phyloP scores from a whole-genome alignment of 2,888 invertebrate genomes.

The Bellardia bayeri region DNA sequence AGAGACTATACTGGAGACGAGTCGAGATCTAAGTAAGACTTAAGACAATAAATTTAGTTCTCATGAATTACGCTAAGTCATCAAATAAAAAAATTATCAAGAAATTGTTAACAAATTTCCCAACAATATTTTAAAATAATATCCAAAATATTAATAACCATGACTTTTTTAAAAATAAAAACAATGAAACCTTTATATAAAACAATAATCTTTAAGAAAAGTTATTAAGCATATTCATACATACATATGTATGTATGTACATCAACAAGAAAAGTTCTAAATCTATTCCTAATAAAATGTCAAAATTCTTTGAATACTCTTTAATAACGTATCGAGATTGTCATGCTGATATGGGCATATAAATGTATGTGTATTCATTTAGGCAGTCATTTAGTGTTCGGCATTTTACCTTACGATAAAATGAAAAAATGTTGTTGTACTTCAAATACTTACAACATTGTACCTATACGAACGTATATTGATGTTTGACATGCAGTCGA shows the following conservation, averaged over 20 bases:
- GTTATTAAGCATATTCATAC: not conserved
- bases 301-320: constrained; percentile 43
- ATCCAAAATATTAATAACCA: constrained; percentile 15
- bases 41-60: no score
- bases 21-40: no score
- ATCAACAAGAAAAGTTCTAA: not conserved
- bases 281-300: constrained; percentile 53
- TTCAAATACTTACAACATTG: constrained; percentile 25
- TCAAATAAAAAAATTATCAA: not conserved
- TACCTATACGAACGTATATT: constrained; percentile 34
- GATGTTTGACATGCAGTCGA: constrained; percentile 69
- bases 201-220: constrained; percentile 24
- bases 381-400: constrained; percentile 50
- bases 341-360: not conserved
- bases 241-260: no score
- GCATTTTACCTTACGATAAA: constrained; percentile 19
- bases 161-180: constrained; percentile 41
- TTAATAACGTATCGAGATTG: constrained; percentile 11
- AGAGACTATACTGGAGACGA: no score
- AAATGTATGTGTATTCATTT: constrained; percentile 34
- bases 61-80: constrained; percentile 11
- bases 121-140: not conserved
- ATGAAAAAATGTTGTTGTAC: not conserved
- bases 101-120: not conserved
- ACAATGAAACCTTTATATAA: not conserved